Base-by-base conservation (phyloP, 2,113 vertebrate genomes). In the Mesitornis unicolor region DNA sequence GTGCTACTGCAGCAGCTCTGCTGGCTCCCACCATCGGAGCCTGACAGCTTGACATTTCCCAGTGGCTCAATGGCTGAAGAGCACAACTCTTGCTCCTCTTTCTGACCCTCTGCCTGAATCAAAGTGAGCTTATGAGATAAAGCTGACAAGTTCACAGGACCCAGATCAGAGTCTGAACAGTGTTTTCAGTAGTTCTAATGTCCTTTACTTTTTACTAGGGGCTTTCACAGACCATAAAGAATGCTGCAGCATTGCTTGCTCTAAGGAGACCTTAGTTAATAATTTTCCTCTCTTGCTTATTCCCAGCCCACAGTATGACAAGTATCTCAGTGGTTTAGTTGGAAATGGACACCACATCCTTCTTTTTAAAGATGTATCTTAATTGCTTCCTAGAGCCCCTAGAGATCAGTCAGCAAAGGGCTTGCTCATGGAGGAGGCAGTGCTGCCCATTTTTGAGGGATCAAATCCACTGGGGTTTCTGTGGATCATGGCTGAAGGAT, bases 371-470 rank as follows among this genome's bases (percentile, higher is more conserved):
- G 31, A 29, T 45, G 7, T 36, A 53, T 26, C 33, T 57, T 47
- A 83, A 8, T n/a, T 69, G 24, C 54, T 92, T 35, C 38, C 36
- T 50, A 19, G 38, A 95, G 33, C 11, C 13, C 12, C 6, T 28
- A 73, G 53, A 19, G 22, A 59, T 42, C 67, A 57, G 10, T 13
- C 8, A 87, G 17, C 51, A 47, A 53, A 73, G 35, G 13, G 11
- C 31, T 63, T 2, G 1, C n/a, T 22, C 48, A 20, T 4, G 5
- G 16, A 61, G 29, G 13, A 65, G 22, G n/a, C 33, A 50, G 16
- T 56, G 43, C 28, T 4, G 4, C 10, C n/a, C n/a, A n/a, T n/a
- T n/a, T n/a, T n/a, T n/a, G 12, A 1, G 7, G 7, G 1, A 68
- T 7, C 29, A 70, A 74, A 59, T 13, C 15, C 54, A 63, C 0